A percentile compares a stretch with the other conserved stretches of the same genome.
phyloP scores from a whole-genome alignment of 2,113 vertebrate species.

The Callionymus lyra region DNA sequence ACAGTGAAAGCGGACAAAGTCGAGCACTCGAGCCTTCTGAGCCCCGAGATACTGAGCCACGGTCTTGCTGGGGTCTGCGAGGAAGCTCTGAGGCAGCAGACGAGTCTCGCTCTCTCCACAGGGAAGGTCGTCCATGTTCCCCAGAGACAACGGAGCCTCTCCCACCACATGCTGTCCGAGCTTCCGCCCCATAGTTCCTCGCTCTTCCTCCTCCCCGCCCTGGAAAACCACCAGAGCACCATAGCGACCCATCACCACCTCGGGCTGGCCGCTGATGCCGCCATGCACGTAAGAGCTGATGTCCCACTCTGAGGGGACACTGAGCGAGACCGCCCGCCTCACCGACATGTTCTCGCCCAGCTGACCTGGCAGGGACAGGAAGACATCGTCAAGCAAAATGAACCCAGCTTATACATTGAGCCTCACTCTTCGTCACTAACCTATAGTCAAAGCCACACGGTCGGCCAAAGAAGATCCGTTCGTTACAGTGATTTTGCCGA shows the following conservation, averaged over 20 bases:
- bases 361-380: conserved; percentile 62
- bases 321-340: conserved; percentile 71
- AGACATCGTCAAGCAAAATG: neutral
- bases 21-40: conserved; percentile 69
- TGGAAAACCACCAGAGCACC: conserved; percentile 76
- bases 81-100: conserved; percentile 77
- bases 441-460: conserved; percentile 74
- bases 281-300: conserved; percentile 81
- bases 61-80: conserved; percentile 74
- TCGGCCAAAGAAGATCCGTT: conserved; percentile 69
- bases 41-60: conserved; percentile 76
- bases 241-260: conserved; percentile 74
- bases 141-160: conserved; percentile 75
- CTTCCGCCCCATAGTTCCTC: conserved; percentile 63
- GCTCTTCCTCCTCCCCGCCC: conserved; percentile 49
- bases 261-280: conserved; percentile 27
- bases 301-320: conserved; percentile 69
- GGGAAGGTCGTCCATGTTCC: conserved; percentile 74
- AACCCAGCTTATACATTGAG: neutral
- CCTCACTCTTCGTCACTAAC: conserved; percentile 70
- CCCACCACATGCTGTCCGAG: conserved; percentile 84
- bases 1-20: conserved; percentile 83
- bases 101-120: conserved; percentile 77
- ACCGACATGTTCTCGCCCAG: conserved; percentile 83
- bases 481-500: conserved; percentile 61